Base-by-base conservation (phyloP, 2,113 vertebrate genomes). In the Brachypteracias leptosomus region DNA sequence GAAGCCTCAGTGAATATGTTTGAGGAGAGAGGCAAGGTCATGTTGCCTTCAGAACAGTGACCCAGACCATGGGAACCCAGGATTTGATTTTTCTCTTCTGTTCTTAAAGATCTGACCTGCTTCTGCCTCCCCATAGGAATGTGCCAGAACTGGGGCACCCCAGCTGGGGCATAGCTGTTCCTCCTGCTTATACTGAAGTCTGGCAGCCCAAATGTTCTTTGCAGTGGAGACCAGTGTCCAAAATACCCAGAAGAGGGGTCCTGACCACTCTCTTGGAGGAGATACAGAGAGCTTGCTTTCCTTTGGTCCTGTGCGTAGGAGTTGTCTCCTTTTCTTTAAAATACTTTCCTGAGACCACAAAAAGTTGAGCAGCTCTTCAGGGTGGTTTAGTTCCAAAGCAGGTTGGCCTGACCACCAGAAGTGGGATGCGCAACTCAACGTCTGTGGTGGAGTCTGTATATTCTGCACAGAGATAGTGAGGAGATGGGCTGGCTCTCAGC, bases 401-500 rank as follows among this genome's bases (percentile, higher is more conserved):
- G 81, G 14, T 24, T 51, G 61, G 21, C 66, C 63, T 88, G 85
- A 51, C 76, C 63, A 59, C 61, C 68, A 44, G 28, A 24, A 38
- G 26, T 5, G 47, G 47, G 72, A 63, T 46, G 63, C 74, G 51
- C 42, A 20, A 14, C 61, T 3, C 13, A 1, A 1, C 1, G 2
- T 57, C 77, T 3, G 0, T 31, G 42, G n/a, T 42, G 38, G 72
- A 76, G 72, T 68, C 82, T 59, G 47, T 62, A 3, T 72, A 3
- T 71, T 85, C 63, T 90, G 84, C 68, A 47, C 3, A 0, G 67
- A 94, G 88, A 25, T 16, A 47, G 22, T 0, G 3, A 89, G 86
- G 82, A 76, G 72, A n/a, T 15, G 73, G 52, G 55, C 36, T 92
- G 89, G 92, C 92, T 67, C 65, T 31, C 61, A 33, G 94, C 94